Conservation (phyloP, 2,113 vertebrate species). For the Sardina pilchardus region DNA sequence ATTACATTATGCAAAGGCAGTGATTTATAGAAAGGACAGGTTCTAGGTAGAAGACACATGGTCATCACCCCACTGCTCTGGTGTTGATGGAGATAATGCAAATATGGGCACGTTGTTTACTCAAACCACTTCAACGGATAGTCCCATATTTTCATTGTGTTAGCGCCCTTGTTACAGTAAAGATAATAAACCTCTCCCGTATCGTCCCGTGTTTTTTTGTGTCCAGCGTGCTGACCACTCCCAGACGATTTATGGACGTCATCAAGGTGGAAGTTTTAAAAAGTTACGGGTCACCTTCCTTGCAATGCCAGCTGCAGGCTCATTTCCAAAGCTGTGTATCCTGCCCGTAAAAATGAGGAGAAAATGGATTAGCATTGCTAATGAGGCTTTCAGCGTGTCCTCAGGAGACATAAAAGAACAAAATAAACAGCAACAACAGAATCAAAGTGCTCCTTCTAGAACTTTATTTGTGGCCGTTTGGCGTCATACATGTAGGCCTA, state of each 20-base stretch:
- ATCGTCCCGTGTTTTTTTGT: neutral
- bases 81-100: neutral
- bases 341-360: slow-evolving; percentile 14
- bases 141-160: neutral
- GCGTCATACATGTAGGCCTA: neutral
- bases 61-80: neutral
- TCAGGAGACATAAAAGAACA: slow-evolving; percentile 35
- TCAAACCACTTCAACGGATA: neutral
- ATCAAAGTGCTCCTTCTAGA: neutral
- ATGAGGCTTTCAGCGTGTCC: slow-evolving; percentile 32
- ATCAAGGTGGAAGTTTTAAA: slow-evolving; percentile 19
- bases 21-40: neutral
- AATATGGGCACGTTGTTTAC: neutral
- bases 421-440: slow-evolving; percentile 18
- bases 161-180: neutral
- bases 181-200: neutral
- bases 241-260: slow-evolving; percentile 24
- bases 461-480: neutral
- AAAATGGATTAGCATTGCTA: slow-evolving; percentile 37
- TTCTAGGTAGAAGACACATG: neutral
- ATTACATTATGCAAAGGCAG: slow-evolving; percentile 15
- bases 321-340: slow-evolving; percentile 25
- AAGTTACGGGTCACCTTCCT: slow-evolving; percentile 41
- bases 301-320: slow-evolving; percentile 37
- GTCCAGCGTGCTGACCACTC: neutral